Percentiles rank a stretch among this genome's conserved stretches.
Conservation (phyloP, 2,113 vertebrate species). For the Lota lota region DNA sequence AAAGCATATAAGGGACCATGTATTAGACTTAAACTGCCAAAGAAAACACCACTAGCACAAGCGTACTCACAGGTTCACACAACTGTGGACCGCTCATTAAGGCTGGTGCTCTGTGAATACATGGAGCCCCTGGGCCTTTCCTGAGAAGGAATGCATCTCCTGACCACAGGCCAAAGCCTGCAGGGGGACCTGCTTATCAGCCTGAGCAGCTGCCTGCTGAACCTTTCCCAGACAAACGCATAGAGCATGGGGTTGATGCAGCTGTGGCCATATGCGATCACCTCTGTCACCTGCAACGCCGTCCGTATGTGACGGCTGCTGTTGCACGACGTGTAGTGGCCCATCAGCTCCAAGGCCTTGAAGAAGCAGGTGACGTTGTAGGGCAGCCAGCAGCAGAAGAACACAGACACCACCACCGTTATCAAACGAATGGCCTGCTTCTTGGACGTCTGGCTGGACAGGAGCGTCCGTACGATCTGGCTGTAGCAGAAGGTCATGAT, state of each 20-base stretch:
- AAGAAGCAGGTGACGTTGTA: constrained; percentile 65
- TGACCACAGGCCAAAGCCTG: too few relatives aligned
- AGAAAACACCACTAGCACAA: too few relatives aligned
- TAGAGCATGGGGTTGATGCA: constrained; percentile 75
- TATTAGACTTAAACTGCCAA: too few relatives aligned
- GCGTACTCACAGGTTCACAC: too few relatives aligned
- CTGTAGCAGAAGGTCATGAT: constrained; percentile 70
- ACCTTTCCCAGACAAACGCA: constrained; percentile 71
- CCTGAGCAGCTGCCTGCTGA: constrained; percentile 59
- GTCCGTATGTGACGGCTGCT: constrained; percentile 48
- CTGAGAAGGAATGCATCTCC: constrained; percentile 16
- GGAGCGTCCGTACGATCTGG: constrained; percentile 60
- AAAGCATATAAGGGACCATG: too few relatives aligned
- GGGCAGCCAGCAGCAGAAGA: constrained; percentile 71
- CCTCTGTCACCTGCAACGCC: constrained; percentile 58
- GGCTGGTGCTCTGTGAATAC: constrained; percentile 57
- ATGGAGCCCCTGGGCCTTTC: constrained; percentile 34
- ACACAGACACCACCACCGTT: constrained; percentile 67
- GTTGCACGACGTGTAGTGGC: not conserved
- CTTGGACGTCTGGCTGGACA: constrained; percentile 41
- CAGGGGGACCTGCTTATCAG: constrained; percentile 51
- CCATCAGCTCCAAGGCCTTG: constrained; percentile 42
- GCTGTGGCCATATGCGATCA: constrained; percentile 69
- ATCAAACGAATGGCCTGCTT: too few relatives aligned
- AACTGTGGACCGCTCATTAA: constrained; percentile 55